Conservation (phyloP, 2,888 invertebrate genomes). For the Hipparchia sbordonii region DNA sequence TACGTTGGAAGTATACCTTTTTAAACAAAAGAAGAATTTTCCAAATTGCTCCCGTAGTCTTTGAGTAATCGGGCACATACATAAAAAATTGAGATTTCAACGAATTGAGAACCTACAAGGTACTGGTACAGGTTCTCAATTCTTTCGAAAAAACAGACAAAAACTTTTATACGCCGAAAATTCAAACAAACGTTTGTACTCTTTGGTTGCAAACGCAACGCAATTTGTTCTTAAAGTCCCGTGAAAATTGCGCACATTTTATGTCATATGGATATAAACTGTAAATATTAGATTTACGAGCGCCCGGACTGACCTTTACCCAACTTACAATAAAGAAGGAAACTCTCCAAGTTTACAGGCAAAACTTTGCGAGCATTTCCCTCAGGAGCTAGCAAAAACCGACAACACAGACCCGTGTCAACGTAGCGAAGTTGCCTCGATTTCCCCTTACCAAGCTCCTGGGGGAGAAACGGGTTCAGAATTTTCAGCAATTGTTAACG, state of each 20-base stretch:
- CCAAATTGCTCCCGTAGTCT: too few species aligned
- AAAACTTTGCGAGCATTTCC: constrained; percentile 32
- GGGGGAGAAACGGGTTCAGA: constrained; percentile 28
- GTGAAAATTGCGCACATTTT: neutral
- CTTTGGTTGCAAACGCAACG: neutral
- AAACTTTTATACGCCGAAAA: too few species aligned
- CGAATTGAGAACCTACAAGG: too few species aligned
- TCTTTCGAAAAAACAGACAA: too few species aligned
- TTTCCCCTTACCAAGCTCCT: constrained; percentile 34
- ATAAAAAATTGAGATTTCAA: too few species aligned
- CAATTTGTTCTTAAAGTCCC: neutral
- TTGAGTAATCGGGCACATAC: too few species aligned
- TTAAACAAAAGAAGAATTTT: too few species aligned
- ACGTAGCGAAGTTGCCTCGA: constrained; percentile 41
- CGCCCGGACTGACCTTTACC: constrained; percentile 23
- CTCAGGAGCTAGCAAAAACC: constrained; percentile 29
- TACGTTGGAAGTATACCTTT: too few species aligned
- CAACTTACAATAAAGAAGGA: constrained; percentile 29
- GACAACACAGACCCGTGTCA: constrained; percentile 39
- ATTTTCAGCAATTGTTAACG: constrained; percentile 37
- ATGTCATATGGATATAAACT: constrained; percentile 10
- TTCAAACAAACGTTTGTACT: neutral
- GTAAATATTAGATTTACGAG: constrained; percentile 28
- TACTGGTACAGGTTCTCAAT: too few species aligned
- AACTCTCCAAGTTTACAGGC: constrained; percentile 30